Base-by-base conservation (phyloP, 2,797 vertebrate genomes). In the Tragelaphus oryx region DNA sequence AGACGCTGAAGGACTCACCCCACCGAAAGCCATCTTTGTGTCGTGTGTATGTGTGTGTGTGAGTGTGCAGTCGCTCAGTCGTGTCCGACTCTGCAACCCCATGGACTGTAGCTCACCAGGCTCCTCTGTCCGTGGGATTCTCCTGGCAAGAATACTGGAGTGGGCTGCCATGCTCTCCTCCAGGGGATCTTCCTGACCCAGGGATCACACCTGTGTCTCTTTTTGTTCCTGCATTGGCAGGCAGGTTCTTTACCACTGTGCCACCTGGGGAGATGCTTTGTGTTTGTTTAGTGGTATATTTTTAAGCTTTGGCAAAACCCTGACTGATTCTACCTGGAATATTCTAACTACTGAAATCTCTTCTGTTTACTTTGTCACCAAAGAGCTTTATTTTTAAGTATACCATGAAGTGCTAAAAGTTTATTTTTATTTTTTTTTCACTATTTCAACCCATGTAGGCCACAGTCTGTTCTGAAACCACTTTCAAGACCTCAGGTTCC, bases 21-120 rank as follows among this genome's bases (percentile, higher is more conserved):
- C 8, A 22, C 13, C 16, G 22, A 24, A 13, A 10, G 10, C 20
- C 11, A 0, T 22, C 54, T 44, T 5, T 16, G 10, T 0, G 12
- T 11, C 22, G 2, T 2, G 11, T 75, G 62, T 20, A 30, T 65
- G 62, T 5, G 13, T 75, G 62, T 33, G 55, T 57, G 9, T 75
- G 62, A 20, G 55, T 57, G 9, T 26, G 22, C 20, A 55, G 33
- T 37, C 3, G 1, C 65, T 41, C 10, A 24, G 20, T 22, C 3
- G 3, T 24, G 65, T 71, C 65, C 5, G 10, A 12, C 33, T 11
- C 33, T 33, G 62, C 0, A 0, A 41, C 18, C 20, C 33, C 20
- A 0, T 3, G 20, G 65, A 41, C 65, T 12, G 10, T 0, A 2
- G 20, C 65, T 20, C 5, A 0, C 33, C 65, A 22, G 65, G 3